These are phyloP conservation scores for Acipenser transmontanus DNA, from an alignment of 2,797 vertebrate species.

Conservation along the genomic window DNA sequence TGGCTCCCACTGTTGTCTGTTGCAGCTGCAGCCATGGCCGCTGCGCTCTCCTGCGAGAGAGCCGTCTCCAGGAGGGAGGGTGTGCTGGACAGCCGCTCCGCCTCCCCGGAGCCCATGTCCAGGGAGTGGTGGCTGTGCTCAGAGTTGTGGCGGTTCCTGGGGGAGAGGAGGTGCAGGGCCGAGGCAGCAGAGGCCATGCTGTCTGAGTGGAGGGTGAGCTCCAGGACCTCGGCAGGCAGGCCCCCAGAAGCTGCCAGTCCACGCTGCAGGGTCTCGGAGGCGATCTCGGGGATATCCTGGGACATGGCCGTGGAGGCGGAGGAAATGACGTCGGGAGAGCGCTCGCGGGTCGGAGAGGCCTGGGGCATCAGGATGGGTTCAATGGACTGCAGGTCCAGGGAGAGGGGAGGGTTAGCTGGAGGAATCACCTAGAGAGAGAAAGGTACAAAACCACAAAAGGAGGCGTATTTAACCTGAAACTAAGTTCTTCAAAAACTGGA, in stretches of 20 bases:
- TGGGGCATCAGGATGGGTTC: constrained; percentile 77
- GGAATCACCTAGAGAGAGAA: constrained; percentile 37
- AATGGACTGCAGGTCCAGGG: constrained; percentile 73
- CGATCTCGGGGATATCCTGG: constrained; percentile 93
- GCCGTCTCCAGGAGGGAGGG: constrained; percentile 81
- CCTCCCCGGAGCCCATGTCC: constrained; percentile 69
- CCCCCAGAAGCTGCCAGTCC: constrained; percentile 41
- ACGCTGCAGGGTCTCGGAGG: constrained; percentile 79
- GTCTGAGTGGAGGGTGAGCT: constrained; percentile 64
- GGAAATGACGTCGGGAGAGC: constrained; percentile 95
- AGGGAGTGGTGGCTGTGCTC: constrained; percentile 66
- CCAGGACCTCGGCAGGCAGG: constrained; percentile 45
- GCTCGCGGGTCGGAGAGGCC: constrained; percentile 83
- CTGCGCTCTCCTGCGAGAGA: constrained; percentile 74
- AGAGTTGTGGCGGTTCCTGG: constrained; percentile 62
- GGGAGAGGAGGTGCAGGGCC: constrained; percentile 82
- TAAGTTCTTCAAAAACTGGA: too few species aligned
- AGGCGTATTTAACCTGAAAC: too few species aligned
- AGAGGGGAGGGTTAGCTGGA: constrained; percentile 55
- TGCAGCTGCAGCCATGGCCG: constrained; percentile 34
- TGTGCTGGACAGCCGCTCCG: constrained; percentile 68
- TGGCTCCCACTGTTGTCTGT: constrained; percentile 60
- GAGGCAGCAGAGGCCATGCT: constrained; percentile 93
- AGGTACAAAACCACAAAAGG: too few species aligned
- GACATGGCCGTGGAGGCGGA: constrained; percentile 92